Conservation (phyloP, 2,888 invertebrate genomes). For the Lottia scabra region DNA sequence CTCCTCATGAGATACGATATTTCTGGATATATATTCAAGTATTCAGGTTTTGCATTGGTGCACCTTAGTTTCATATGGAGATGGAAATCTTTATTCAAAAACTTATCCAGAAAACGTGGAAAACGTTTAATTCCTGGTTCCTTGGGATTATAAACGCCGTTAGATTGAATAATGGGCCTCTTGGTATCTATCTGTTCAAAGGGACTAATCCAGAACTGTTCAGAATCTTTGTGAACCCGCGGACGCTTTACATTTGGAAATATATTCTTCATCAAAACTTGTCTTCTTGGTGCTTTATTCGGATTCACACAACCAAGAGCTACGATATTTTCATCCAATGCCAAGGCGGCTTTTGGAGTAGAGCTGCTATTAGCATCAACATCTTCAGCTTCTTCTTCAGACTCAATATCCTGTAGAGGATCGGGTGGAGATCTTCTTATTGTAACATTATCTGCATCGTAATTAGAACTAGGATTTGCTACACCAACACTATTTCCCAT, state of each 20-base stretch:
- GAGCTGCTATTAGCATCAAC: too few species aligned
- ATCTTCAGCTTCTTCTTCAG: too few species aligned
- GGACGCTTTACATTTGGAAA: not conserved
- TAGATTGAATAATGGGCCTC: not conserved
- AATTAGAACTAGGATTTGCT: too few species aligned
- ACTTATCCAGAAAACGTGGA: conserved; percentile 7
- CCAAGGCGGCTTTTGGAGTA: too few species aligned
- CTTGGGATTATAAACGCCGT: not conserved
- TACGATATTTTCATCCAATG: too few species aligned
- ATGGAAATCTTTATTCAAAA: conserved; percentile 9
- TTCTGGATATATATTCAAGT: conserved; percentile 1
- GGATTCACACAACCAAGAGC: too few species aligned
- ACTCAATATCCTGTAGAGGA: too few species aligned
- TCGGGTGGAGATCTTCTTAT: too few species aligned
- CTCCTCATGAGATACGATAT: conserved; percentile 10
- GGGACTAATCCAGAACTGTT: conserved; percentile 15
- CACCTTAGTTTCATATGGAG: not conserved
- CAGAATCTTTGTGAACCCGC: not conserved
- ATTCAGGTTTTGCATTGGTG: not conserved
- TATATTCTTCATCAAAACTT: not conserved
- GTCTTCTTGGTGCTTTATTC: not conserved
- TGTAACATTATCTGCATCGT: too few species aligned
- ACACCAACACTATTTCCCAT: too few species aligned
- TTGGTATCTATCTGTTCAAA: conserved; percentile 2
- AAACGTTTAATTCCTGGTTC: not conserved